These are phyloP conservation scores for Pelusios castaneus DNA, from an alignment of 2,113 vertebrate species.

Conservation along the genomic window DNA sequence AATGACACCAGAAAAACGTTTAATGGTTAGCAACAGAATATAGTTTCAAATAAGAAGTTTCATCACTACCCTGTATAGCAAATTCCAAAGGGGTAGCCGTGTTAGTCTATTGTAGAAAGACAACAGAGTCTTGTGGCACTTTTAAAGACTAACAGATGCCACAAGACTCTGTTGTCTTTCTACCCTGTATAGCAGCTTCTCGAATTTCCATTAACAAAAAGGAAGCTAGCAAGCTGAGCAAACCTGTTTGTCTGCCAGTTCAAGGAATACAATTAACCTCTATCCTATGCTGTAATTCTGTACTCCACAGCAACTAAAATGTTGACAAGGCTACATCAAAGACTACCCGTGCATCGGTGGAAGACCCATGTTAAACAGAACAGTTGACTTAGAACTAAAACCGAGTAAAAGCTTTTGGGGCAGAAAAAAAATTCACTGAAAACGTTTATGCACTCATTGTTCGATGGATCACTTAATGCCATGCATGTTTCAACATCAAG, in stretches of 20 bases:
- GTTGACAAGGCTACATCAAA: conserved; percentile 63
- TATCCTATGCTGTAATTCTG: conserved; percentile 19
- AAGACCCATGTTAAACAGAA: conserved; percentile 49
- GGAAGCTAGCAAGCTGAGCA: conserved; percentile 49
- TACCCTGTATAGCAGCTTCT: conserved; percentile 1
- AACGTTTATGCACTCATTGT: conserved; percentile 69
- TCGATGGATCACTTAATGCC: conserved; percentile 4
- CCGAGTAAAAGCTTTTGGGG: conserved; percentile 8
- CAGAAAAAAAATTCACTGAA: conserved; percentile 52
- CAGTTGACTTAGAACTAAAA: conserved; percentile 63
- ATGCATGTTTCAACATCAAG: not conserved
- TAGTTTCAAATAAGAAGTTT: not conserved
- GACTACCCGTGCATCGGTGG: conserved; percentile 12
- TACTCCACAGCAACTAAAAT: conserved; percentile 63
- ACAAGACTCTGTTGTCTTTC: no score
- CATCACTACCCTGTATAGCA: not conserved
- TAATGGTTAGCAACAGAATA: fast-evolving
- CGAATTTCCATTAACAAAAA: conserved; percentile 51
- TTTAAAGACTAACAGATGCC: no score
- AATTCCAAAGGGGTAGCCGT: no score
- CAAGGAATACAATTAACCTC: conserved; percentile 54
- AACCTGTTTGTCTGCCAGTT: conserved; percentile 61
- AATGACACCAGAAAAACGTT: not conserved
- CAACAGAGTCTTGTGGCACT: no score
- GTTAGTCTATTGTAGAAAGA: no score